These are phyloP conservation scores for Drosophila athabasca DNA, from an alignment of 1,140 invertebrate genomes.

Conservation along the genomic window DNA sequence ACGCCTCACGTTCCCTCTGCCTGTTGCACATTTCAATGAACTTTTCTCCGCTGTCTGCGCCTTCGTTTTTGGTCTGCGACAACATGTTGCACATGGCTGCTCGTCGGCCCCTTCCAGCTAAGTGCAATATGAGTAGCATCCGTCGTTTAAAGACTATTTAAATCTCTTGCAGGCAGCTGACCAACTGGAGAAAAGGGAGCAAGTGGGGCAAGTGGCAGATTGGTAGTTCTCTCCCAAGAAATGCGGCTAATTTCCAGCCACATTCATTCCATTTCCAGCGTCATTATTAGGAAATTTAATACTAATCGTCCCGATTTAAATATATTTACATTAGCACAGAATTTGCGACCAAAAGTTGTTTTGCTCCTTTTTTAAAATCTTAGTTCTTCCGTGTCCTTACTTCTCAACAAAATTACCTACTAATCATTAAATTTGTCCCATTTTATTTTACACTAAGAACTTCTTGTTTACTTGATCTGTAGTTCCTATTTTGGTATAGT, in stretches of 20 bases:
- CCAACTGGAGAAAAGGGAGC: conserved; percentile 4
- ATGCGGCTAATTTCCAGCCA: conserved; percentile 22
- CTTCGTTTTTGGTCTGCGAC: conserved; percentile 56
- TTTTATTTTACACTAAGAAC: no score
- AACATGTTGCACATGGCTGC: conserved; percentile 75
- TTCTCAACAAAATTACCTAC: no score
- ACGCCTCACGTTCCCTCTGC: conserved; percentile 7
- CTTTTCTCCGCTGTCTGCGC: conserved; percentile 49
- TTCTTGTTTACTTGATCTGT: no score
- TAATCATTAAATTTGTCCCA: no score
- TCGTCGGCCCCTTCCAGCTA: conserved; percentile 43
- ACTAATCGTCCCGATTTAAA: not conserved
- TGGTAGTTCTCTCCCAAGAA: not conserved
- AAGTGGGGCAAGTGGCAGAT: conserved; percentile 7
- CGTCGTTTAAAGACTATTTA: conserved; percentile 70
- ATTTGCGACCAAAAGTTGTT: no score
- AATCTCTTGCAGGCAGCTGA: conserved; percentile 54
- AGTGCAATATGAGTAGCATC: conserved; percentile 79
- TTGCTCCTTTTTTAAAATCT: no score
- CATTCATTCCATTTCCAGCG: conserved; percentile 36
- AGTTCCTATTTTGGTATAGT: no score
- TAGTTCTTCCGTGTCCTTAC: no score
- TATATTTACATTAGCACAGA: no score
- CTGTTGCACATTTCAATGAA: conserved; percentile 65
- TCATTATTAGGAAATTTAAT: conserved; percentile 41